phyloP scores from a whole-genome alignment of 2,797 vertebrate species.

The Hirundo rustica region DNA sequence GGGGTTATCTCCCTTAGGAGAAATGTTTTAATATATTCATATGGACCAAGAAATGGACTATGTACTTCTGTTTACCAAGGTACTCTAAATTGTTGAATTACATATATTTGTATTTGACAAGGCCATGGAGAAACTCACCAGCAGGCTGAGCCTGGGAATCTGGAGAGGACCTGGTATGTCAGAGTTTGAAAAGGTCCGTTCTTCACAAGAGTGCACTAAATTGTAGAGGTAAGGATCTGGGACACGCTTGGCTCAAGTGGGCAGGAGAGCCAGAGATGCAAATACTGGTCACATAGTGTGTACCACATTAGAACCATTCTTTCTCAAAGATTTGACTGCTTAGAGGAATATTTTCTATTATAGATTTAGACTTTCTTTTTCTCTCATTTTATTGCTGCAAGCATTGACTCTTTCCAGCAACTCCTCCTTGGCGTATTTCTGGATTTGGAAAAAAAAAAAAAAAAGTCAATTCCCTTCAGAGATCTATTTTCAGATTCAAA shows the following conservation, averaged over 20 bases:
- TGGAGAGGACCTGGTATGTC: neutral
- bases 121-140: neutral
- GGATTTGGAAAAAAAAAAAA: neutral
- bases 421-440: neutral
- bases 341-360: neutral
- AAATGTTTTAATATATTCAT: neutral
- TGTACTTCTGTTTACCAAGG: neutral
- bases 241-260: neutral
- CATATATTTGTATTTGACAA: neutral
- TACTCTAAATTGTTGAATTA: neutral
- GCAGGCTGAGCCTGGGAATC: neutral
- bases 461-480: neutral
- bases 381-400: neutral
- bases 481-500: neutral
- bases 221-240: neutral
- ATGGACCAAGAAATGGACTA: neutral
- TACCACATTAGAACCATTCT: neutral
- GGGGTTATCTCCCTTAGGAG: neutral
- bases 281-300: neutral
- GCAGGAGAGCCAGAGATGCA: neutral
- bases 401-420: neutral
- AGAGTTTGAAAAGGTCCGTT: neutral
- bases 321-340: neutral
- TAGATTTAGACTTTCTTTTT: neutral
- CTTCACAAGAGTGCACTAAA: neutral